phyloP scores from a whole-genome alignment of 92 coral and sea anemone species.

The Siderastrea radians region DNA sequence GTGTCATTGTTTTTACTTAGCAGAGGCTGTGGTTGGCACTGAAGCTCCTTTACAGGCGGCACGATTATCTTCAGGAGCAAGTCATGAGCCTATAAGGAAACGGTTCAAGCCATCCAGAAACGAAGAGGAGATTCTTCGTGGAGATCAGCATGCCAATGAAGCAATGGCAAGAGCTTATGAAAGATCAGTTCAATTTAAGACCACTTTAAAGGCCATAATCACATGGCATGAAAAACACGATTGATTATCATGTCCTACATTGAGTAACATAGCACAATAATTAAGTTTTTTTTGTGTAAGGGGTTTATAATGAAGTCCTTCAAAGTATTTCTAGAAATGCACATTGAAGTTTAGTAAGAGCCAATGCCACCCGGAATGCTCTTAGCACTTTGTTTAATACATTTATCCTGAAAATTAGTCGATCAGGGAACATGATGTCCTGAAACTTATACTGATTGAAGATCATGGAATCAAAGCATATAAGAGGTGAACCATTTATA shows the following conservation, averaged over 20 bases:
- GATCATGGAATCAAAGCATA: no score
- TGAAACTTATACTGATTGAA: no score
- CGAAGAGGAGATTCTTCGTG: constrained; percentile 24
- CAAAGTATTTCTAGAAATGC: background rate
- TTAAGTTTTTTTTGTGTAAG: background rate
- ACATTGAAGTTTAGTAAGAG: background rate
- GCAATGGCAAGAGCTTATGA: constrained; percentile 45
- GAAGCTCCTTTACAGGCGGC: background rate
- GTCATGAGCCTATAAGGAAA: background rate
- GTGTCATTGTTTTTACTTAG: background rate
- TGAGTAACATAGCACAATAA: no score
- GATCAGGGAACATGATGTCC: no score
- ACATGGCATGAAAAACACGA: constrained; percentile 39
- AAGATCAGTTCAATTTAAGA: constrained; percentile 29
- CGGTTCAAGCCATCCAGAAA: constrained; percentile 36
- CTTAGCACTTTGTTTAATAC: no score
- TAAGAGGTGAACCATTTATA: no score
- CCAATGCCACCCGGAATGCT: no score
- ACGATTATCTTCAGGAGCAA: background rate
- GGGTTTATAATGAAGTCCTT: no score
- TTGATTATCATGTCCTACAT: background rate
- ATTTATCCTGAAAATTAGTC: no score
- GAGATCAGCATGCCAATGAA: constrained; percentile 14
- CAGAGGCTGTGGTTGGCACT: background rate
- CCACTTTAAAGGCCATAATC: constrained; percentile 32